A percentile compares a stretch with the other conserved stretches of the same genome.
phyloP scores from a whole-genome alignment of 2,888 invertebrate genomes.

The Serripes groenlandicus region DNA sequence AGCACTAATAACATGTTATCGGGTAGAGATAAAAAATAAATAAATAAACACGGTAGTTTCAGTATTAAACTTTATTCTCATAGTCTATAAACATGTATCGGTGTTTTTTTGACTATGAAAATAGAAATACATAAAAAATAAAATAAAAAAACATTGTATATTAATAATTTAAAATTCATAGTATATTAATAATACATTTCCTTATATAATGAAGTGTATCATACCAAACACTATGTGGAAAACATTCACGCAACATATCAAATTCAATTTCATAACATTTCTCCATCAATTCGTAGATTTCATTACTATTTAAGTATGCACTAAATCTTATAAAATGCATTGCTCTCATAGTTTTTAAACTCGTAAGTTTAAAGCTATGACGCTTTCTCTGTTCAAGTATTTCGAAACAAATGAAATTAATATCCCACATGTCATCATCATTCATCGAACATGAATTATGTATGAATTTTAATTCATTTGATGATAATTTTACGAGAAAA shows the following conservation, averaged over 20 bases:
- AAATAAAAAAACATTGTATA: no score
- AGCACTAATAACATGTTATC: no score
- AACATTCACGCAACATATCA: background rate
- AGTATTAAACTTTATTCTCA: no score
- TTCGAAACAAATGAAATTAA: background rate
- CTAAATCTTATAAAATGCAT: background rate
- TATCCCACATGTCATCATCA: background rate
- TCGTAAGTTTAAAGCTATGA: background rate
- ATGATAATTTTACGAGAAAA: background rate
- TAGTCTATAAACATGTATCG: no score
- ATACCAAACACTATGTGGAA: background rate
- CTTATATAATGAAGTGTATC: no score
- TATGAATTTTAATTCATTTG: background rate
- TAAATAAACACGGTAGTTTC: no score
- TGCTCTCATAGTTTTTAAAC: background rate
- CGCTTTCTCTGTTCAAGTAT: background rate
- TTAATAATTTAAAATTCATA: no score
- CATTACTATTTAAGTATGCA: background rate
- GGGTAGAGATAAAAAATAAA: no score
- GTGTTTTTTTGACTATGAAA: no score
- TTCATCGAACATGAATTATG: background rate
- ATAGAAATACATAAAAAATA: no score
- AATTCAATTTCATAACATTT: background rate
- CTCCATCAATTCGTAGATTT: background rate
- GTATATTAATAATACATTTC: no score